phyloP scores from a whole-genome alignment of 2,113 vertebrate genomes.

The Propithecus coquereli region DNA sequence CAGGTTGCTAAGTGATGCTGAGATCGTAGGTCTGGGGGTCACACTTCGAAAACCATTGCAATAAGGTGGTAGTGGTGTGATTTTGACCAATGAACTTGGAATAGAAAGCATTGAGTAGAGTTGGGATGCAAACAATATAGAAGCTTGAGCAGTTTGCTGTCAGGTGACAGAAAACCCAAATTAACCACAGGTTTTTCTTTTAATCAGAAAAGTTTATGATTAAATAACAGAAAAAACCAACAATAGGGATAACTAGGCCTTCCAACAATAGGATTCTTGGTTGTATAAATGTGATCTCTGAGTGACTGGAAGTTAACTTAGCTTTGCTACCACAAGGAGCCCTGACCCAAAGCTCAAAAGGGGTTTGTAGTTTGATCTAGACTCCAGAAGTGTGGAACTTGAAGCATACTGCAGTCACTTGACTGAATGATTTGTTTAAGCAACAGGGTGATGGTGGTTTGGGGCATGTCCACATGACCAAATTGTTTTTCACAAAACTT shows the following conservation, averaged over 20 bases:
- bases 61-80: background rate
- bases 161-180: background rate
- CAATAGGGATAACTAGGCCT: background rate
- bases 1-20: background rate
- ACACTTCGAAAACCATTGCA: background rate
- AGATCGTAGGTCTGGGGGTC: background rate
- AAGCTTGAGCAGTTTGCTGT: background rate
- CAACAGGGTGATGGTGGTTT: slow-evolving; percentile 61
- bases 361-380: background rate
- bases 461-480: slow-evolving; percentile 60
- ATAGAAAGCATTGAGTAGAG: background rate
- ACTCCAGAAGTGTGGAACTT: background rate
- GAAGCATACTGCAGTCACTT: slow-evolving; percentile 49
- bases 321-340: background rate
- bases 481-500: slow-evolving; percentile 74
- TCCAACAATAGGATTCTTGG: background rate
- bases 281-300: background rate
- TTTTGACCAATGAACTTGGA: background rate
- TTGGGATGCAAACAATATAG: background rate
- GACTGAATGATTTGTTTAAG: slow-evolving; percentile 58
- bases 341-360: background rate
- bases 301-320: background rate
- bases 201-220: background rate
- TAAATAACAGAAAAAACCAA: background rate
- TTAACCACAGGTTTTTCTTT: background rate